These are phyloP conservation scores for Gopherus evgoodei DNA, from an alignment of 2,113 vertebrate species.

Conservation along the genomic window DNA sequence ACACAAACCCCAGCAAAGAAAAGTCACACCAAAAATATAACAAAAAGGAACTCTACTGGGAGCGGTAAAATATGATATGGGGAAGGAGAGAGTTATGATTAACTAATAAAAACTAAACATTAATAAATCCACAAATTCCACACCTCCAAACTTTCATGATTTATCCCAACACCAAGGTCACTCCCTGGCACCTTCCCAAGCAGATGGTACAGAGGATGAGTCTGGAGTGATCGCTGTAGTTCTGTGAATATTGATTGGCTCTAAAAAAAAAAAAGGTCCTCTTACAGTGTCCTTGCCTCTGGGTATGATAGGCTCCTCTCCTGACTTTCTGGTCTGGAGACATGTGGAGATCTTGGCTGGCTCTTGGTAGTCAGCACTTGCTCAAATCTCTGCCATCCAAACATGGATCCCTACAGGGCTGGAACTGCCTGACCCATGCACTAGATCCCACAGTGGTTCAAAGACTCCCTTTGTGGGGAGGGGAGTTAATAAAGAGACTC, in stretches of 20 bases:
- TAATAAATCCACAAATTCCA: not conserved
- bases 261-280: too few relatives aligned
- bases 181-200: not conserved
- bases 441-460: not conserved
- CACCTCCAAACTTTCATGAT: not conserved
- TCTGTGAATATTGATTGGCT: too few relatives aligned
- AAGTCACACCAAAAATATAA: not conserved
- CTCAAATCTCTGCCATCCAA: too few relatives aligned
- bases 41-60: not conserved
- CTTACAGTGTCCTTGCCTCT: too few relatives aligned
- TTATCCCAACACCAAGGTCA: not conserved
- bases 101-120: not conserved
- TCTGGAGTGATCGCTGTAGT: not conserved
- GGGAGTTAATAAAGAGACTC: not conserved
- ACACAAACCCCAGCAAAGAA: not conserved
- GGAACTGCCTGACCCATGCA: too few relatives aligned
- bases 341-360: too few relatives aligned
- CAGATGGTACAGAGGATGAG: not conserved
- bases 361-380: too few relatives aligned
- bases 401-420: too few relatives aligned
- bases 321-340: too few relatives aligned
- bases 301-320: too few relatives aligned
- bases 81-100: not conserved
- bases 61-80: not conserved
- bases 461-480: not conserved